A percentile compares a stretch with the other conserved stretches of the same genome.
Conservation (phyloP, 2,888 invertebrate genomes). For the Euplexia lucipara region DNA sequence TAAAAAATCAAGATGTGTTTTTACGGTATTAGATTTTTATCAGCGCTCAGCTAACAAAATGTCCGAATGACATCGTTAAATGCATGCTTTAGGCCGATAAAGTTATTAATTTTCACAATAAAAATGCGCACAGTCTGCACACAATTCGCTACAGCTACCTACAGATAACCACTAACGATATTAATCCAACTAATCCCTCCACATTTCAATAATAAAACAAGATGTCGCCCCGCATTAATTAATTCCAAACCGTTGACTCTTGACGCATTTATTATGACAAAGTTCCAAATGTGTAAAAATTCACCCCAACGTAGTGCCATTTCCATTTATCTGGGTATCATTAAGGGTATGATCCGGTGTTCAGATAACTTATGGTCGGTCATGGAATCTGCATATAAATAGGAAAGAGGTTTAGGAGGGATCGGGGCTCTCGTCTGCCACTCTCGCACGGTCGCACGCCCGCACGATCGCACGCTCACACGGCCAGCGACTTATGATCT, state of each 20-base stretch:
- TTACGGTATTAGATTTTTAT: neutral
- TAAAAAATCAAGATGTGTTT: neutral
- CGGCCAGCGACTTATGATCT: slow-evolving; percentile 46
- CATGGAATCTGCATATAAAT: slow-evolving; percentile 90
- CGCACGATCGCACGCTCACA: slow-evolving; percentile 45
- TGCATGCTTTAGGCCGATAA: neutral
- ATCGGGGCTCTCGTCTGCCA: slow-evolving; percentile 57
- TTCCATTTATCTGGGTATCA: slow-evolving; percentile 86
- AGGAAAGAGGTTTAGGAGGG: slow-evolving; percentile 82
- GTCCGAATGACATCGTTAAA: neutral
- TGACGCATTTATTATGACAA: slow-evolving; percentile 74
- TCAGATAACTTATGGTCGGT: slow-evolving; percentile 89
- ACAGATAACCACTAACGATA: slow-evolving; percentile 66
- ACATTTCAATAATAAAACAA: slow-evolving; percentile 85
- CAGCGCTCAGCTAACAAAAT: neutral
- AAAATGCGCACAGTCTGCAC: slow-evolving; percentile 23
- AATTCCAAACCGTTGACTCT: slow-evolving; percentile 84
- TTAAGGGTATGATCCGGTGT: slow-evolving; percentile 88
- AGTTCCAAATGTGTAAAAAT: slow-evolving; percentile 75
- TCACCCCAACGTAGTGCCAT: slow-evolving; percentile 77
- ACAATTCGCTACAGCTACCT: slow-evolving; percentile 48
- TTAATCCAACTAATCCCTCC: slow-evolving; percentile 79
- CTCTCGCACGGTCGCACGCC: slow-evolving; percentile 42
- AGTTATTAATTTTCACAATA: neutral
- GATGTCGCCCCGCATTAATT: slow-evolving; percentile 86